Conservation (phyloP, 64 coral and sea anemone genomes). For the Anthopleura sola region DNA sequence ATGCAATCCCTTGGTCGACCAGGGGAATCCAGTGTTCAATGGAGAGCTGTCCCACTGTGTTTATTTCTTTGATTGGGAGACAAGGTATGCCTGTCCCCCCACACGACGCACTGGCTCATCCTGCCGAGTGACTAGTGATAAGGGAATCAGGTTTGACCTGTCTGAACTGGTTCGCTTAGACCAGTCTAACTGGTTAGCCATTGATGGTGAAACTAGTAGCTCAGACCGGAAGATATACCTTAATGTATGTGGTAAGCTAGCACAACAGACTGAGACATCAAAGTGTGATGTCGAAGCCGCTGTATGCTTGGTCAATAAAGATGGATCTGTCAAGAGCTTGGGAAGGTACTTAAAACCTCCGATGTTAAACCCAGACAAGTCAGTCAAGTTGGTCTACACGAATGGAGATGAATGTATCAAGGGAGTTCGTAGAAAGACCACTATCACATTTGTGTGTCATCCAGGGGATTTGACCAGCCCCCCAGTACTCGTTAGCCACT, state of each 20-base stretch:
- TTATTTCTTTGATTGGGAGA: conserved; percentile 82
- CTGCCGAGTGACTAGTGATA: conserved; percentile 48
- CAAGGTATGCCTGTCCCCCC: conserved; percentile 82
- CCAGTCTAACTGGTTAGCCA: conserved; percentile 65
- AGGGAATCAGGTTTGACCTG: conserved; percentile 64
- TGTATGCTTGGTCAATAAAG: conserved; percentile 56
- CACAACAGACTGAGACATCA: conserved; percentile 16
- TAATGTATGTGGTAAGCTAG: conserved; percentile 79
- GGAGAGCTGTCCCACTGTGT: conserved; percentile 60
- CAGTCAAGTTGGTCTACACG: conserved; percentile 57
- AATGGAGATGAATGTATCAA: conserved; percentile 67
- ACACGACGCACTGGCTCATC: conserved; percentile 70
- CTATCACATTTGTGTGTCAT: conserved; percentile 80
- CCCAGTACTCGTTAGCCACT: conserved; percentile 66
- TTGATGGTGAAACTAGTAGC: conserved; percentile 69
- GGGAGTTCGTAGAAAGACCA: conserved; percentile 39
- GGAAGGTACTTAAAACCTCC: conserved; percentile 52
- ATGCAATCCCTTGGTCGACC: conserved; percentile 35
- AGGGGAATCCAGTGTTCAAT: conserved; percentile 55
- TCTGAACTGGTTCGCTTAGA: conserved; percentile 68
- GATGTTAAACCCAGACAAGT: conserved; percentile 59
- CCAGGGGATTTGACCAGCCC: conserved; percentile 78
- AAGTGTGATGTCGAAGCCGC: conserved; percentile 47
- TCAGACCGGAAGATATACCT: conserved; percentile 61
- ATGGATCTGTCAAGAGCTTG: conserved; percentile 26